A percentile compares a stretch with the other conserved stretches of the same genome.
Evolutionary conservation across 2,888 invertebrate genomes (phyloP).

Genomic region (Ophion slaviceki): DNA sequence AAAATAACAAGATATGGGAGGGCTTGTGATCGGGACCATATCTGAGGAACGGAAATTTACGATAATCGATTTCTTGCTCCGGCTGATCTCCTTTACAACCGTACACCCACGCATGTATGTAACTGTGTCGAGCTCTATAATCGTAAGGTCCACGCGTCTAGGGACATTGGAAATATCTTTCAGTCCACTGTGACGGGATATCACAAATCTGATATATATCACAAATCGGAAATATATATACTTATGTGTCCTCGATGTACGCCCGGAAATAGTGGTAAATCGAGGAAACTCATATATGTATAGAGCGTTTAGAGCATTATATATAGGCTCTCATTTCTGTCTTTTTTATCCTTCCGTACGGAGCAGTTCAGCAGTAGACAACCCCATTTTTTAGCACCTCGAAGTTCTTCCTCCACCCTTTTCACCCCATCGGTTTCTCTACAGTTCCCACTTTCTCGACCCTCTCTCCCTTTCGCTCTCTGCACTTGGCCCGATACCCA

Average conservation of each 20-base stretch:
- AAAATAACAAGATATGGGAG: not conserved
- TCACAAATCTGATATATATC: slow-evolving; percentile 36
- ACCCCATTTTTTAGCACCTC: slow-evolving; percentile 39
- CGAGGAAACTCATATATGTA: not conserved
- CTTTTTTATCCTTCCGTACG: slow-evolving; percentile 39
- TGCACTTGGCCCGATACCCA: slow-evolving; percentile 67
- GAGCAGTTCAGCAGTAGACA: slow-evolving; percentile 42
- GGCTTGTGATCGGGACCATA: not conserved
- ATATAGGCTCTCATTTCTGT: slow-evolving; percentile 42
- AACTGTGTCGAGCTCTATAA: not conserved
- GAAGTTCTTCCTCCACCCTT: slow-evolving; percentile 39
- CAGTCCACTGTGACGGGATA: not conserved
- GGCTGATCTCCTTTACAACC: not conserved
- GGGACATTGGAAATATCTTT: slow-evolving; percentile 39
- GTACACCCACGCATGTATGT: slow-evolving; percentile 20
- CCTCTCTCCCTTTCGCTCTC: not conserved
- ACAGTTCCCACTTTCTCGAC: slow-evolving; percentile 27
- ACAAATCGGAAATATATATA: not conserved
- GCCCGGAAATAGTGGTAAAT: slow-evolving; percentile 17
- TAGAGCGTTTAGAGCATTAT: not conserved
- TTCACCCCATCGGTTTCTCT: slow-evolving; percentile 40
- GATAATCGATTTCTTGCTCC: slow-evolving; percentile 58
- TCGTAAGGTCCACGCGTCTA: slow-evolving; percentile 30
- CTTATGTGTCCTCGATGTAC: not conserved
- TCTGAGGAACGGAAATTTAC: slow-evolving; percentile 59